A percentile compares a stretch with the other conserved stretches of the same genome.
phyloP scores from a whole-genome alignment of 2,797 vertebrate genomes.

The Falco rusticolus region DNA sequence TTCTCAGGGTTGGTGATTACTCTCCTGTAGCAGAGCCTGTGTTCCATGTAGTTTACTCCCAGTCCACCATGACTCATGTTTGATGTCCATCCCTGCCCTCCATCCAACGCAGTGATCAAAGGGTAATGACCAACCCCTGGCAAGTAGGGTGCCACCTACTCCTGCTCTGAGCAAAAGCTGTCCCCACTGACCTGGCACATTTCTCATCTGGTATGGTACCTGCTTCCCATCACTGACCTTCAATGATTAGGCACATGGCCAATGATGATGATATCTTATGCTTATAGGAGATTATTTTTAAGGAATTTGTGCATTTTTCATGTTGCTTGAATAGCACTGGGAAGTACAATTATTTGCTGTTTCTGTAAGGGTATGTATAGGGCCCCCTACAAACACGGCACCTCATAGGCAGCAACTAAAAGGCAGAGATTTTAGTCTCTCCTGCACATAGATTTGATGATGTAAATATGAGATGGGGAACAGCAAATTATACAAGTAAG shows the following conservation, averaged over 20 bases:
- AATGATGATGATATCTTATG: not conserved
- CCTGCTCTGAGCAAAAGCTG: not conserved
- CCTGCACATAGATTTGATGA: not conserved
- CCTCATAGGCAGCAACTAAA: not conserved
- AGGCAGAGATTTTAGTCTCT: not conserved
- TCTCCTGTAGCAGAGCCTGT: not conserved
- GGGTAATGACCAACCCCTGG: not conserved
- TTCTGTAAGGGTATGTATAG: not conserved
- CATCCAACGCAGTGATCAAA: not conserved
- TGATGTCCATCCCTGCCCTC: not conserved
- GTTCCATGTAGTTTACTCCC: not conserved
- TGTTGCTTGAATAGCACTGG: not conserved
- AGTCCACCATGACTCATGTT: not conserved
- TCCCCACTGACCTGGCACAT: not conserved
- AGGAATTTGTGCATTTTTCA: not conserved
- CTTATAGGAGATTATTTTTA: not conserved
- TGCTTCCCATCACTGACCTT: not conserved
- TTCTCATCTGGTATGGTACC: not conserved
- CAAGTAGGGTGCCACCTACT: not conserved
- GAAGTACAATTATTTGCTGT: not conserved
- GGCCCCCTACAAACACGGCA: not conserved
- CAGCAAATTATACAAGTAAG: not conserved
- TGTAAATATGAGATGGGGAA: not conserved
- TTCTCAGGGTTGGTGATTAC: too few species aligned
- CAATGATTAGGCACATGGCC: not conserved